These are phyloP conservation scores for Delia radicum DNA, from an alignment of 1,140 invertebrate genomes.

Conservation along the genomic window DNA sequence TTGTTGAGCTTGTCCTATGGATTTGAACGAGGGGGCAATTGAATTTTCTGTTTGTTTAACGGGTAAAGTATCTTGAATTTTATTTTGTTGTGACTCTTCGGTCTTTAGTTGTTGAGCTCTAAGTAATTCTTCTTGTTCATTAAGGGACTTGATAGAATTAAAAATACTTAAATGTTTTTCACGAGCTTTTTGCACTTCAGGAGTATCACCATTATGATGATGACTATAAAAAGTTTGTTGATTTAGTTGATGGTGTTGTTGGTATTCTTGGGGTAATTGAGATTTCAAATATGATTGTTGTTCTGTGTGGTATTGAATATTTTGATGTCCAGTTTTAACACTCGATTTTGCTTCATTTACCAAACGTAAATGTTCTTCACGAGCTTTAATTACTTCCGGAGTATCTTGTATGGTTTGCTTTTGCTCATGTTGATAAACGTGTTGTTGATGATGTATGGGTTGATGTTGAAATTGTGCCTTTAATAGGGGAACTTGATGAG, in stretches of 20 bases:
- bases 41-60: neutral
- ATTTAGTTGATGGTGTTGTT: too few species aligned
- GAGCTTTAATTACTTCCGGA: conserved; percentile 30
- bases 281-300: too few species aligned
- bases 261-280: too few species aligned
- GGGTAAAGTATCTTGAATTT: neutral
- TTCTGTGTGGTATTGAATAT: conserved; percentile 20
- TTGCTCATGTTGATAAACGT: neutral
- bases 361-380: conserved; percentile 32
- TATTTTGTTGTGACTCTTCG: neutral
- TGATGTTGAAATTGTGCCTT: neutral
- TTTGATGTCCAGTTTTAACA: too few species aligned
- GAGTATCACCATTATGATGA: conserved; percentile 33
- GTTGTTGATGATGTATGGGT: too few species aligned
- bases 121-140: neutral
- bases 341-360: conserved; percentile 36
- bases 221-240: neutral
- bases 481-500: neutral
- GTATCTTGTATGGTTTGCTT: conserved; percentile 32
- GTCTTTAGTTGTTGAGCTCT: neutral
- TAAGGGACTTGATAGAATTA: neutral
- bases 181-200: conserved; percentile 42
- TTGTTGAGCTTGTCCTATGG: too few species aligned
- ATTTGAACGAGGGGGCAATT: neutral
- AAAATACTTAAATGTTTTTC: conserved; percentile 43